phyloP scores from a whole-genome alignment of 2,888 invertebrate genomes.

The Osmoderma eremita region DNA sequence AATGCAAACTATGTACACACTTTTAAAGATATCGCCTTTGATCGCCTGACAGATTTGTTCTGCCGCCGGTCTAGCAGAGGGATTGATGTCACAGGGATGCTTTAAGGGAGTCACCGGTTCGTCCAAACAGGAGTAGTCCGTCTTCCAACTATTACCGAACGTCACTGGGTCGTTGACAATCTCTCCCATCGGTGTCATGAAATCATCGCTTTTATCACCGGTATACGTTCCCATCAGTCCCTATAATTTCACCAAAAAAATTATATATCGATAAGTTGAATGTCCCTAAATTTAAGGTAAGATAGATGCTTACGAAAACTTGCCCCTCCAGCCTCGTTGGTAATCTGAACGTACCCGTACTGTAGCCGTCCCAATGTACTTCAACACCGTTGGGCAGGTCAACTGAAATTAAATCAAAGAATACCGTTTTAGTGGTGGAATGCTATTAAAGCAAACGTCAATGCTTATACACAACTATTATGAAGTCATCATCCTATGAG shows the following conservation, averaged over 20 bases:
- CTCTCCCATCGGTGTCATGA: constrained; percentile 82
- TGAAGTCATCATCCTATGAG: no score
- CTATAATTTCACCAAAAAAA: no score
- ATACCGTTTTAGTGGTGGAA: no score
- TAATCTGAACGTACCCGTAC: constrained; percentile 1
- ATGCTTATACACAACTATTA: no score
- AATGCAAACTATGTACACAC: no score
- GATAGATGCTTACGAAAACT: constrained; percentile 11
- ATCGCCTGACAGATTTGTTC: constrained; percentile 74
- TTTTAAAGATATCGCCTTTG: constrained; percentile 68
- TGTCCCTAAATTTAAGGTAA: not conserved
- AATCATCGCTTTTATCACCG: constrained; percentile 82
- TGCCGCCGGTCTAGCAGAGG: constrained; percentile 73
- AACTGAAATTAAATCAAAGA: no score
- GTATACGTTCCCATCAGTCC: constrained; percentile 90
- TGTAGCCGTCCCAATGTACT: constrained; percentile 21
- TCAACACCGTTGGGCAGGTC: constrained; percentile 17
- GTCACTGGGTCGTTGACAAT: constrained; percentile 76
- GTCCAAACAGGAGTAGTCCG: constrained; percentile 74
- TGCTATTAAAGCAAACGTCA: no score
- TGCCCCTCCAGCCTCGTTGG: constrained; percentile 20
- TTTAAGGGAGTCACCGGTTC: constrained; percentile 63
- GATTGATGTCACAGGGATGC: constrained; percentile 75
- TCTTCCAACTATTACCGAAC: constrained; percentile 88
- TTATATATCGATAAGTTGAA: not conserved